Evolutionary conservation across 2,797 vertebrate species (phyloP).

Genomic region (Pteropus rufus): DNA sequence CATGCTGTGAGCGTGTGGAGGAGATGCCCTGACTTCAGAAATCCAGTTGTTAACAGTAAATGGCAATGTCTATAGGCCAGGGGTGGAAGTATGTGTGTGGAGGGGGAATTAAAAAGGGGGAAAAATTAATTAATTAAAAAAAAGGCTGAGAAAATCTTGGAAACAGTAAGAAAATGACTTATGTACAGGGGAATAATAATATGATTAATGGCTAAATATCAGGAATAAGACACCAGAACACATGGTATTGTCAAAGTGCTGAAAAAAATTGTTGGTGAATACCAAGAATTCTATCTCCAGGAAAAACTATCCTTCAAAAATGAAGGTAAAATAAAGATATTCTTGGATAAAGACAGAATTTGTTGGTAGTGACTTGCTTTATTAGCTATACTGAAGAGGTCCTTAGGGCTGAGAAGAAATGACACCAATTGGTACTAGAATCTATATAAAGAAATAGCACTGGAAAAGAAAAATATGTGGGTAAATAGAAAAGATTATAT

Average conservation of each 20-base stretch:
- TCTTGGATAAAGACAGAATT: not conserved
- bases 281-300: not conserved
- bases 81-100: no score
- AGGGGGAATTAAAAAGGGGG: no score
- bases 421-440: not conserved
- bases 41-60: no score
- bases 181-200: not conserved
- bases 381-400: not conserved
- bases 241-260: not conserved
- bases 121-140: not conserved
- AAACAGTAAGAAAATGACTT: not conserved
- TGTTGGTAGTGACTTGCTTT: not conserved
- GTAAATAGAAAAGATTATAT: not conserved
- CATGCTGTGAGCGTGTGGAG: no score
- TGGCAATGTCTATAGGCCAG: no score
- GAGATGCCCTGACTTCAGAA: no score
- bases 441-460: not conserved
- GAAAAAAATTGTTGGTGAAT: not conserved
- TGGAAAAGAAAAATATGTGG: not conserved
- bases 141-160: not conserved
- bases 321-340: not conserved
- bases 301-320: not conserved
- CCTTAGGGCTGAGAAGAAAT: not conserved
- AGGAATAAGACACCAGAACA: not conserved
- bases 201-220: not conserved